Base-by-base conservation (phyloP, 2,888 invertebrate species). In the Monopis laevigella region DNA sequence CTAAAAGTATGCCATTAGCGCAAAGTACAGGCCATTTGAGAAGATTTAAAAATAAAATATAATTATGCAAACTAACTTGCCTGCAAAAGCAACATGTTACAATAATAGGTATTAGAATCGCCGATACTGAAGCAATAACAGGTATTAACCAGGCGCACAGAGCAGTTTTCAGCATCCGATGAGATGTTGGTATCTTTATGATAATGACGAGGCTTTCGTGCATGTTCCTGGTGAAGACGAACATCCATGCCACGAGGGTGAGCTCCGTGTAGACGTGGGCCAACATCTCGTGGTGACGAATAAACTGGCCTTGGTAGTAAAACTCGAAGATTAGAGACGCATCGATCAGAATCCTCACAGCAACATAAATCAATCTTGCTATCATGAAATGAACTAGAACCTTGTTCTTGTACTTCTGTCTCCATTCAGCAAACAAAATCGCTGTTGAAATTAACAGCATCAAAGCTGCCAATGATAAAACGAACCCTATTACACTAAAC, bases 361-460 rank as follows among this genome's bases (percentile, higher is more conserved):
- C 48, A 0, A 63, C 62, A 42, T 66, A 75, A 4, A 64, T 5
- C 42, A 65, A 68, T 51, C 77, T 60, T 2, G 70, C 65, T 0
- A 62, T 34, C 65, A 74, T 72, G 18, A 77, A 67, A 41, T 78
- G 78, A 1, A 71, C 53, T 7, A 78, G 60, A 1, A 74, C 48
- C 45, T 73, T 69, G 39, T 78, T 78, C 47, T 78, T 78, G 52
- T 65, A 65, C 26, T 43, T 64, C 2, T 50, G 48, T 40, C 78
- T 64, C 78, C 78, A 78, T 58, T 73, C 67, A 17, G 48, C 46
- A 45, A 73, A 73, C 0, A 74, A 45, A 1, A 50, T 26, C 0
- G 73, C 68, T 1, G 77, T 78, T 10, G 65, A 41, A 4, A 71
- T 43, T 2, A 78, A 57, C 2, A 75, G 46, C 0, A 54, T 8